Evolutionary conservation across 2,797 vertebrate species (phyloP), one percentile per base, ranked within the genome.

Genomic region (Melanotaenia nigrans): DNA sequence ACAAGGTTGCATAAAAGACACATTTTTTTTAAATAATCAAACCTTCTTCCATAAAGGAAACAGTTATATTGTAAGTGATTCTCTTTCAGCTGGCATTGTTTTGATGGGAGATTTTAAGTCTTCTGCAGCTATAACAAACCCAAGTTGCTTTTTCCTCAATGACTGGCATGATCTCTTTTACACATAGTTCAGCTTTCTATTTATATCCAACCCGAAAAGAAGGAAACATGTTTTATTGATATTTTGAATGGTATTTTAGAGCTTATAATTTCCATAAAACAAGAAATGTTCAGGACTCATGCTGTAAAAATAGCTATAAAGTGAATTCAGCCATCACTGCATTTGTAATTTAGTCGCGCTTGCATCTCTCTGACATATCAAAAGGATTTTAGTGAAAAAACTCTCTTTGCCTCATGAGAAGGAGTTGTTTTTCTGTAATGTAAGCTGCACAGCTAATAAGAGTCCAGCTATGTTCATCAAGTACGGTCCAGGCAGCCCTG

Each of bases 401-500:
- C 6, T 8, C 7, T 33, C 45, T 16, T 45, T 20, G 12, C 22
- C 8, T 47, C 9, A 30, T 30, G 18, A 65, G 47, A 2, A n/a
- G 25, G 47, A 53, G 10, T 13, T 18, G 25, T 35, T n/a, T 36
- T 5, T 30, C 24, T 25, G 40, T 51, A 67, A 49, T 16, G 71
- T 51, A 42, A 56, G 14, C 36, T 58, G 13, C 56, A 30, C 42
- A 56, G 51, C 45, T 65, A 53, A 60, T 36, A 47, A 5, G 59
- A 79, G 57, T 71, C 38, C 1, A 24, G 18, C 9, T 35, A 45
- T 71, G 64, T 56, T 25, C 22, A 5, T 67, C 13, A 45, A 55
- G 40, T 61, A 42, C 8, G 20, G 67, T 58, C 10, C 45, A 16
- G 4, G 53, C 33, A 28, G 36, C 65, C 25, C 49, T 58, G 61